Base-by-base conservation (phyloP, 2,113 vertebrate species). In the Phoxinus phoxinus region DNA sequence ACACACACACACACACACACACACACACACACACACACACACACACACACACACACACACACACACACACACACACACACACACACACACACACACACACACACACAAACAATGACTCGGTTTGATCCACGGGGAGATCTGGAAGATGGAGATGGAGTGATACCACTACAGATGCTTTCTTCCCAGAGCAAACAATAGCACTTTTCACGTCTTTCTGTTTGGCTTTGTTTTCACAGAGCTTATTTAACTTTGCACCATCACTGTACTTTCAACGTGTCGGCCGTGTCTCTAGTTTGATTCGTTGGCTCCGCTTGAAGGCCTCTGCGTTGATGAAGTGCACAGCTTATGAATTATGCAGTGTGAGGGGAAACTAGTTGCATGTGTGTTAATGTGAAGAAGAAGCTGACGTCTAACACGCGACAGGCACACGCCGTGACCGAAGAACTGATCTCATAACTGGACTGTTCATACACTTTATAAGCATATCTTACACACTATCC, bases 341-440 rank as follows among this genome's bases (percentile, higher is more conserved):
- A 2, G 56, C 2, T 79, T 79, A 61, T 79, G 76, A 61, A 37
- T 79, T 59, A 61, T 56, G 76, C 76, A 61, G 76, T 41, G n/a
- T 41, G 56, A 61, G 17, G 7, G 27, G 46, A 58, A 58, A 78
- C 51, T 23, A 25, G 56, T n/a, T 9, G 32, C 21, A 37, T 79
- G 23, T 35, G 4, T 79, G 76, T 44, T 61, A 8, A 79, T 44
- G 56, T 4, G 30, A 79, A 44, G 76, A 44, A 61, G 35, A 44
- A 25, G 76, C 35, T 79, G 56, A 44, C 32, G 2, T 44, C 44
- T 44, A 79, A 41, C 41, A 7, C 35, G 11, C 1, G 56, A 32
- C 53, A 15, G 76, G 12, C 3, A 11, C 8, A 9, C 73, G 17
- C 15, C 48, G 48, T 56, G 74, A 76, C 48, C 17, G 9, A 21